Conservation (phyloP, 2,113 vertebrate species). For the Probosciger aterrimus region DNA sequence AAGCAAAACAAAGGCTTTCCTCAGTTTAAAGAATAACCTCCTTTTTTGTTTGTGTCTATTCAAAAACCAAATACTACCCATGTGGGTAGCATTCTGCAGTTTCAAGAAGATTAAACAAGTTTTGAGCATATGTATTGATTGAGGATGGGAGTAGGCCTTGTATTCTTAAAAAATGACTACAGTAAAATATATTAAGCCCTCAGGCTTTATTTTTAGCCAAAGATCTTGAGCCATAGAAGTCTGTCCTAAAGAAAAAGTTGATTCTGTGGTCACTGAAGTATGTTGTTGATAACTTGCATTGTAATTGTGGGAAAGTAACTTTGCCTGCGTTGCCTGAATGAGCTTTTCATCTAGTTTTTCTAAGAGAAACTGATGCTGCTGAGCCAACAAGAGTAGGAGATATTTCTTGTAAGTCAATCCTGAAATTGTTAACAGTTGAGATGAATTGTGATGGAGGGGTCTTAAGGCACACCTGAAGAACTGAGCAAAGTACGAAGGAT, state of each 20-base stretch:
- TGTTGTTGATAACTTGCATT: neutral
- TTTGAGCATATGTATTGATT: neutral
- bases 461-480: neutral
- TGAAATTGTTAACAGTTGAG: neutral
- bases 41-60: neutral
- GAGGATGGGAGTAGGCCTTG: neutral
- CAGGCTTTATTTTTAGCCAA: neutral
- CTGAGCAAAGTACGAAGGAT: neutral
- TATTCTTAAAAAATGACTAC: conserved; percentile 15
- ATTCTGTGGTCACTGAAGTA: neutral
- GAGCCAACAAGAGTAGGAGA: neutral
- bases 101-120: neutral
- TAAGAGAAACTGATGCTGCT: neutral
- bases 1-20: neutral
- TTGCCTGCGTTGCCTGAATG: neutral
- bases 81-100: neutral
- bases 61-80: neutral
- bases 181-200: neutral
- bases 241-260: neutral
- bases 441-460: neutral
- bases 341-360: neutral
- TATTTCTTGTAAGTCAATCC: neutral
- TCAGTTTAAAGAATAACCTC: neutral
- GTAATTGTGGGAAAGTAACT: conserved; percentile 31
- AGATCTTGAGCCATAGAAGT: neutral